Evolutionary conservation across 2,888 invertebrate species (phyloP).

Genomic region (Ptychoptera contaminata): DNA sequence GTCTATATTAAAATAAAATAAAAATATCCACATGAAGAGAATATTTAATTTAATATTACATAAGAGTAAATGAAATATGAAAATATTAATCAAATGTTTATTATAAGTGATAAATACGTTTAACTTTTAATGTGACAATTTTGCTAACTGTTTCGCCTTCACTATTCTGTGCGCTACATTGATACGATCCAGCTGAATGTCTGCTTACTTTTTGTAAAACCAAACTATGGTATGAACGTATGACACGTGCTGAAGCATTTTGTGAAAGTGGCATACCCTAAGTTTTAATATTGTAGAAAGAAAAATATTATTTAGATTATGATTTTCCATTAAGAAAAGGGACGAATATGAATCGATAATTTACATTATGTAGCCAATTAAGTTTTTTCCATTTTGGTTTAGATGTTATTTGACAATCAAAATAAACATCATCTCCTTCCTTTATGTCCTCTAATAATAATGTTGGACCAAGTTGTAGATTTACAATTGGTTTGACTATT

Average conservation of each 20-base stretch:
- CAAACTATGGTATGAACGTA: constrained; percentile 82
- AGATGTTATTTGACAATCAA: constrained; percentile 81
- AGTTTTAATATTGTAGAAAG: constrained; percentile 17
- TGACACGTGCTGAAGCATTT: constrained; percentile 74
- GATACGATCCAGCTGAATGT: constrained; percentile 71
- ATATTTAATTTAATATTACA: constrained; percentile 6
- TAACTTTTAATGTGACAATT: constrained; percentile 67
- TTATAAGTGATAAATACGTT: constrained; percentile 50
- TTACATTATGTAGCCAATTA: constrained; percentile 77
- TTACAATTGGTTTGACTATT: constrained; percentile 73
- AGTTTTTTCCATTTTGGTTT: constrained; percentile 74
- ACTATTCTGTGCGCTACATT: constrained; percentile 75
- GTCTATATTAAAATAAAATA: constrained; percentile 33
- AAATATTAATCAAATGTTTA: neutral
- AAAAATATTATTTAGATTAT: neutral
- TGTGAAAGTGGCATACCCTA: constrained; percentile 68
- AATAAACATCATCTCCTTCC: constrained; percentile 84
- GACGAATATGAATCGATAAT: constrained; percentile 27
- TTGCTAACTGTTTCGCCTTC: constrained; percentile 81
- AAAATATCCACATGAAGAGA: too few relatives aligned
- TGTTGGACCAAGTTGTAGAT: constrained; percentile 66
- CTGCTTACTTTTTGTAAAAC: constrained; percentile 81
- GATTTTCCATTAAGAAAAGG: neutral
- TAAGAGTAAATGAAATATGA: neutral
- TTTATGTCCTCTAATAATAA: constrained; percentile 77